Conservation (phyloP, 2,888 invertebrate species). For the Drosophila anomelani region DNA sequence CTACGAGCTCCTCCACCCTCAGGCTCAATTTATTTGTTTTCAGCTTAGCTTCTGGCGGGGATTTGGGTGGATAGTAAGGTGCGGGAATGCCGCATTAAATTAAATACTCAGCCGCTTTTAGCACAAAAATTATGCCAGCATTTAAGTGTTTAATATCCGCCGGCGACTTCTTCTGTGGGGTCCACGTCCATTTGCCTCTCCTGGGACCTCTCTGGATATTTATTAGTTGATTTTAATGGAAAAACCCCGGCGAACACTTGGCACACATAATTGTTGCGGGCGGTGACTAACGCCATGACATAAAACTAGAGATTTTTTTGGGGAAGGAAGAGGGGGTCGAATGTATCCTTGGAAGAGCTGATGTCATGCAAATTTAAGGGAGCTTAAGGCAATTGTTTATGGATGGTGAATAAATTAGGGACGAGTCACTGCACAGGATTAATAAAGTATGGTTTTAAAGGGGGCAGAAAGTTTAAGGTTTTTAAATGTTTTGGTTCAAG, state of each 20-base stretch:
- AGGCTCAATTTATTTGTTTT: constrained; percentile 70
- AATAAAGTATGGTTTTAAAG: constrained; percentile 10
- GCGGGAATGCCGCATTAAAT: constrained; percentile 64
- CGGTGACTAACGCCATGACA: constrained; percentile 27
- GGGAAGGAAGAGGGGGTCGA: background rate
- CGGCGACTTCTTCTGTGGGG: constrained; percentile 51
- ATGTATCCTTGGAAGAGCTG: constrained; percentile 3
- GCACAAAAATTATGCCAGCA: constrained; percentile 74
- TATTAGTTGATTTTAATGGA: constrained; percentile 72
- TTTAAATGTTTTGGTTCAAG: background rate
- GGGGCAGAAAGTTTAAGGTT: background rate
- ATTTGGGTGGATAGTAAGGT: constrained; percentile 34
- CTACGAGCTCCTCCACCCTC: constrained; percentile 9
- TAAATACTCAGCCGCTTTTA: constrained; percentile 67
- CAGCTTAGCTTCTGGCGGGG: constrained; percentile 57
- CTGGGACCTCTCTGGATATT: constrained; percentile 50
- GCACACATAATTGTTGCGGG: constrained; percentile 50
- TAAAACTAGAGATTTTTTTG: constrained; percentile 32
- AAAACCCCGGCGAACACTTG: constrained; percentile 50
- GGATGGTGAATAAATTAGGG: constrained; percentile 20
- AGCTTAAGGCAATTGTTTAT: constrained; percentile 29
- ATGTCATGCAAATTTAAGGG: constrained; percentile 38
- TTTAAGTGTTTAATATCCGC: constrained; percentile 78
- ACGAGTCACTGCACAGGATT: background rate
- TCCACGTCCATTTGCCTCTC: background rate